phyloP scores from a whole-genome alignment of 1,140 invertebrate species.

The Macrosteles quadrilineatus region DNA sequence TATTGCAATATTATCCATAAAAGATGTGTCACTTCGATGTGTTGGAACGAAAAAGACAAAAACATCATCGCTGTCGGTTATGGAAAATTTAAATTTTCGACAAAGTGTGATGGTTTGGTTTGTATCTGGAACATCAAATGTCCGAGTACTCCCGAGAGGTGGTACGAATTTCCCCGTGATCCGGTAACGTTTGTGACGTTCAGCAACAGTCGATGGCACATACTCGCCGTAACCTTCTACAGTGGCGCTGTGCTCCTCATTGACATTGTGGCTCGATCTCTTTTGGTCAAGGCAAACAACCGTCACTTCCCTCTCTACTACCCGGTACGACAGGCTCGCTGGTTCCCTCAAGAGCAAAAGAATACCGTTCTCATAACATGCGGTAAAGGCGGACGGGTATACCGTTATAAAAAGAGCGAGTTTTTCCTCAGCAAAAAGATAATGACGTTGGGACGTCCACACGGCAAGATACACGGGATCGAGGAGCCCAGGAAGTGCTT shows the following conservation, averaged over 20 bases:
- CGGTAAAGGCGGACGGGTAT: conserved; percentile 25
- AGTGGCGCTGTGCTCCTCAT: conserved; percentile 19
- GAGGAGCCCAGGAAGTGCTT: conserved; percentile 11
- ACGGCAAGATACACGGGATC: conserved; percentile 22
- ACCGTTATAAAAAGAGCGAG: conserved; percentile 17
- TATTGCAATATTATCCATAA: not conserved
- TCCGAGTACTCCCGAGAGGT: conserved; percentile 56
- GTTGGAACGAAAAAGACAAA: conserved; percentile 13
- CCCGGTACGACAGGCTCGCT: conserved; percentile 27
- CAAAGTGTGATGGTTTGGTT: conserved; percentile 49
- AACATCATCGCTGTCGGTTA: conserved; percentile 43
- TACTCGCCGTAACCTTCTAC: conserved; percentile 51
- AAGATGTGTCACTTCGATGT: conserved; percentile 20
- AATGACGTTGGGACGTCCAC: not conserved
- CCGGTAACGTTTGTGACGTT: conserved; percentile 57
- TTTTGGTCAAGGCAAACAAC: conserved; percentile 5
- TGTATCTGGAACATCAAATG: conserved; percentile 59
- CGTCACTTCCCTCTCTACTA: conserved; percentile 17
- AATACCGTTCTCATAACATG: conserved; percentile 11
- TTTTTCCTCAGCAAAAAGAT: conserved; percentile 26
- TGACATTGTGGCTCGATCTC: conserved; percentile 12
- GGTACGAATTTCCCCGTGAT: conserved; percentile 51
- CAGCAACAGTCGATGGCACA: conserved; percentile 50
- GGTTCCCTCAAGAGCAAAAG: conserved; percentile 17
- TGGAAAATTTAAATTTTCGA: conserved; percentile 32